Evolutionary conservation across 2,888 invertebrate genomes (phyloP).

Genomic region (Abrostola triplasia): DNA sequence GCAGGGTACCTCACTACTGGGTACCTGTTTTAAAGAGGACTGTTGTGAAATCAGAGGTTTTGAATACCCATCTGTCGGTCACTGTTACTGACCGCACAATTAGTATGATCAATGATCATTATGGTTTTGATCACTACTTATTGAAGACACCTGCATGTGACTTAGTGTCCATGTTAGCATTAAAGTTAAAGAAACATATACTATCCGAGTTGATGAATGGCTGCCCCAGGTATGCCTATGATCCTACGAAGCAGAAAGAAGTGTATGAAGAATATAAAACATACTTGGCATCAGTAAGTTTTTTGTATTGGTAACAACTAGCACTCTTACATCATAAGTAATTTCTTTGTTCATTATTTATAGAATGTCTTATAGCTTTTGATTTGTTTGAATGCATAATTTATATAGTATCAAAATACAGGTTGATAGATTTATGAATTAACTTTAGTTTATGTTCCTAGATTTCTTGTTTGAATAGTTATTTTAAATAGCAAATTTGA

Average conservation of each 20-base stretch:
- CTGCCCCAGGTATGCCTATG: constrained; percentile 90
- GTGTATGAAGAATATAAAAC: constrained; percentile 93
- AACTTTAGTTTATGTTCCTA: no score
- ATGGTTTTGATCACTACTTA: constrained; percentile 98
- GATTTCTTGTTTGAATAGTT: no score
- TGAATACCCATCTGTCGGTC: constrained; percentile 94
- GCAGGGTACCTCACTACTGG: constrained; percentile 95
- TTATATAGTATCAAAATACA: no score
- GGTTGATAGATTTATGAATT: no score
- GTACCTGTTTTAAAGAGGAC: constrained; percentile 93
- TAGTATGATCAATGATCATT: constrained; percentile 94
- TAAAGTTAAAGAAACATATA: constrained; percentile 95
- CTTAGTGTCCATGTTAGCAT: constrained; percentile 94
- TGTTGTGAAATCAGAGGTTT: constrained; percentile 96
- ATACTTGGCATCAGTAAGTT: constrained; percentile 94
- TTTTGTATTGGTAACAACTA: no score
- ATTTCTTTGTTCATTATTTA: no score
- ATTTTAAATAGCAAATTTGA: no score
- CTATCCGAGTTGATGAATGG: constrained; percentile 91
- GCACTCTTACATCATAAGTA: neutral
- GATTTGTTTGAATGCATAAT: neutral
- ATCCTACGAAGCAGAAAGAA: constrained; percentile 90
- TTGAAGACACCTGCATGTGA: constrained; percentile 98
- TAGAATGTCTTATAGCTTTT: neutral
- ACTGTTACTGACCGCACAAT: constrained; percentile 95